A percentile compares a stretch with the other conserved stretches of the same genome.
These are phyloP conservation scores for Clarias gariepinus DNA, from an alignment of 2,113 vertebrate genomes.

Conservation along the genomic window DNA sequence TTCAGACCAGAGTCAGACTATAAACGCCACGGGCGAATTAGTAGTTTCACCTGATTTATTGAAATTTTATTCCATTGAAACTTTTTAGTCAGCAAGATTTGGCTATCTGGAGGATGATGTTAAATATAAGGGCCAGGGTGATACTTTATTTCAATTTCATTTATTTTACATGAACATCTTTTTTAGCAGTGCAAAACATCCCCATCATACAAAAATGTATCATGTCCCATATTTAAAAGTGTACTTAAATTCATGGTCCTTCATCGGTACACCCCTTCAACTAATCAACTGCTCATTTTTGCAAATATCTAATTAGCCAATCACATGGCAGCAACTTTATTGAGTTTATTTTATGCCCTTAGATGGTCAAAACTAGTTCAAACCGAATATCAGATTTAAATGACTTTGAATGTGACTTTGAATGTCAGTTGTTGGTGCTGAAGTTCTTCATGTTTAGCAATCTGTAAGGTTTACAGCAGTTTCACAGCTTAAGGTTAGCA, in stretches of 20 bases:
- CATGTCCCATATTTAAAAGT: neutral
- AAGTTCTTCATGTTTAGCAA: too few species aligned
- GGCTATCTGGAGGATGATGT: neutral
- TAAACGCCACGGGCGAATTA: conserved; percentile 5
- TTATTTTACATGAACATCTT: neutral
- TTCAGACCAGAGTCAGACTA: conserved; percentile 17
- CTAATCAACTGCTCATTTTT: too few species aligned
- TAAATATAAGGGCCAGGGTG: neutral
- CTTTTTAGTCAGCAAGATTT: neutral
- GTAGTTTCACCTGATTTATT: conserved; percentile 18
- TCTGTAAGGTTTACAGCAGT: too few species aligned
- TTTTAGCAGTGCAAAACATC: neutral
- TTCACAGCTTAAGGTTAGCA: too few species aligned
- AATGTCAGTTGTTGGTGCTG: too few species aligned
- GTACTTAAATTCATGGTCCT: neutral
- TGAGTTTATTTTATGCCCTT: too few species aligned
- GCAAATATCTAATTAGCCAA: too few species aligned
- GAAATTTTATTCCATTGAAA: conserved; percentile 12
- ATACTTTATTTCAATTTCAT: neutral
- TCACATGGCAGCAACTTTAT: too few species aligned
- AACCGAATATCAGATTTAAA: too few species aligned
- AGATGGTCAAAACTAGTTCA: too few species aligned
- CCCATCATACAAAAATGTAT: neutral
- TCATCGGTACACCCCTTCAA: too few species aligned
- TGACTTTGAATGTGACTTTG: too few species aligned